phyloP scores from a whole-genome alignment of 1,140 invertebrate species.

The Potamilus streckersoni region DNA sequence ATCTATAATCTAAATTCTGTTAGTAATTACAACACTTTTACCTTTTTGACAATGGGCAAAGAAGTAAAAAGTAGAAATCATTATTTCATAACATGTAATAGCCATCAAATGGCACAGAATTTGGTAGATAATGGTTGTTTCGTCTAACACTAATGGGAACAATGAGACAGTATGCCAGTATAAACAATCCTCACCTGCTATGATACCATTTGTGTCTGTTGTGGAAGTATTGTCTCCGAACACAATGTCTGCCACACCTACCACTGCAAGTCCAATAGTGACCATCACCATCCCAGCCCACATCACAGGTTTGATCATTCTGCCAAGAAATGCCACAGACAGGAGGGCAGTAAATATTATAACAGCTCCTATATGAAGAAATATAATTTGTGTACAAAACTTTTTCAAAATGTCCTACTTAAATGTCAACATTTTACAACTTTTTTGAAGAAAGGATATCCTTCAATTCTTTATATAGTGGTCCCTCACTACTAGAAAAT shows the following conservation, averaged over 20 bases:
- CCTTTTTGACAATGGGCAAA: too few species aligned
- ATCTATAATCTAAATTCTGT: too few species aligned
- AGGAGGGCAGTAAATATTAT: constrained; percentile 85
- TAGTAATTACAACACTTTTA: too few species aligned
- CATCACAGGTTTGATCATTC: constrained; percentile 75
- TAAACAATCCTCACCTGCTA: constrained; percentile 39
- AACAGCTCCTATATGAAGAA: constrained; percentile 77
- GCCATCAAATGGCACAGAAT: too few species aligned
- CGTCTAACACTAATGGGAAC: too few species aligned
- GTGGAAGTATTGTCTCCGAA: constrained; percentile 64
- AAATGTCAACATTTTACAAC: neutral
- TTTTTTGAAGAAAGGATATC: neutral
- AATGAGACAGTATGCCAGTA: too few species aligned
- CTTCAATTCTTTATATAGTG: too few species aligned
- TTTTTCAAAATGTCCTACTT: neutral
- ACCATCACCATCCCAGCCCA: constrained; percentile 88
- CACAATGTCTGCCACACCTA: constrained; percentile 84
- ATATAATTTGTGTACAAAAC: neutral
- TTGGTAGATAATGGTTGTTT: too few species aligned
- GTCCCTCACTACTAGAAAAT: too few species aligned
- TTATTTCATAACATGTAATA: too few species aligned
- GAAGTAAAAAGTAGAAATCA: too few species aligned
- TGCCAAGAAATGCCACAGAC: constrained; percentile 87
- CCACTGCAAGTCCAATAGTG: constrained; percentile 83
- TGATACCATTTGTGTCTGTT: constrained; percentile 76